Base-by-base conservation (phyloP, 1,140 invertebrate genomes). In the Drosophila repleta region DNA sequence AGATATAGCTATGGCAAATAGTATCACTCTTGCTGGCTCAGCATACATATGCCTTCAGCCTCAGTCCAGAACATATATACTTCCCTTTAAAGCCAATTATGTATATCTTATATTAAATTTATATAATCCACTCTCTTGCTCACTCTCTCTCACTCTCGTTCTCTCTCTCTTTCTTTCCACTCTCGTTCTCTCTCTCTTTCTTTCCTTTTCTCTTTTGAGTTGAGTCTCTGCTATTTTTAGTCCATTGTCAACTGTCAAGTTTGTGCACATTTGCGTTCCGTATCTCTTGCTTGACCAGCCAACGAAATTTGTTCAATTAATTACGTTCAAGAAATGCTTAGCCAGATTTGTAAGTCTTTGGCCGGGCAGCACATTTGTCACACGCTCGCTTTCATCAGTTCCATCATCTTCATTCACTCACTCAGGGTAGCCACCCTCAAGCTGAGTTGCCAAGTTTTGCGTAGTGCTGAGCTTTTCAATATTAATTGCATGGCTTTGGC, bases 331-430 rank as follows among this genome's bases (percentile, higher is more conserved):
- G 61, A 72, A 79, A 83, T 74, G 52, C 67, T 82, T 65, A 48
- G 65, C 69, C 49, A 64, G 75, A 83, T 71, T 83, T 85, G 61
- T 62, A 64, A 88, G 79, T 85, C 71, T 83, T 82, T 67, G 79
- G 62, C 68, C 65, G 63, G 64, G 18, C 52, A 56, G 63, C 53
- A 78, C 82, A 85, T 88, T 87, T 88, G 82, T 88, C 82, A 87
- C 83, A 88, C 75, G 83, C 71, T 79, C 58, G 79, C 82, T 88
- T 88, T 87, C 83, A 83, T 74, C 82, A 83, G 79, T 56, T 88
- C 78, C 70, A 78, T 88, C 80, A 76, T 67, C 78, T 72, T 76
- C 76, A 68, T 73, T 61, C 66, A 64, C 41, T 64, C 35, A 46
- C 7, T 29, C 29, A 29, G 48, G 65, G 67, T 65, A 24, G 37